Evolutionary conservation across 2,113 vertebrate species (phyloP).

Genomic region (Notothenia rossii): DNA sequence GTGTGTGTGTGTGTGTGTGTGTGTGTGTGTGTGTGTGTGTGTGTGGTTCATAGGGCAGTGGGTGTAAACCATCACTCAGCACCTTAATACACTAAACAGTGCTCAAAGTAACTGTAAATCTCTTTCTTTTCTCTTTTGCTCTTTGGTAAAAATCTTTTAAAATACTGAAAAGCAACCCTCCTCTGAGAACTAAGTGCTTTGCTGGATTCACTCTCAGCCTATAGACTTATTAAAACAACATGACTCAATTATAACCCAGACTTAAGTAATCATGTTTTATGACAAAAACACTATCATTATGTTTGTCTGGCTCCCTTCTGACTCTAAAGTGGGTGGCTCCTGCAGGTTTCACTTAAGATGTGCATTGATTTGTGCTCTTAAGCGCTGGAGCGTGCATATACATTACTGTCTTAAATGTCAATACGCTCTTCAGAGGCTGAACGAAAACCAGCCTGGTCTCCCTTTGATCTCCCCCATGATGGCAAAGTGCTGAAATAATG

Average conservation of each 20-base stretch:
- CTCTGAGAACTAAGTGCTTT: conserved; percentile 54
- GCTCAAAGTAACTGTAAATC: conserved; percentile 46
- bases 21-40: conserved; percentile 15
- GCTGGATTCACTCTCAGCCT: conserved; percentile 48
- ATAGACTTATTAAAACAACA: conserved; percentile 70
- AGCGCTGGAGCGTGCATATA: conserved; percentile 56
- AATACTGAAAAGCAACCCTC: conserved; percentile 4
- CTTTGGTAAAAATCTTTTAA: conserved; percentile 36
- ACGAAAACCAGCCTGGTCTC: conserved; percentile 52
- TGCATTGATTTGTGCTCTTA: conserved; percentile 71
- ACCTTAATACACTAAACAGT: conserved; percentile 28
- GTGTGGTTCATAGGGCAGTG: conserved; percentile 42
- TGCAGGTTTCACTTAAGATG: conserved; percentile 66
- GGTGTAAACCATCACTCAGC: conserved; percentile 64
- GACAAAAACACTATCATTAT: conserved; percentile 65
- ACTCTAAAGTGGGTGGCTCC: conserved; percentile 43
- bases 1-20: too few relatives aligned
- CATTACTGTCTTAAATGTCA: conserved; percentile 70
- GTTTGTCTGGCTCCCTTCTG: conserved; percentile 61
- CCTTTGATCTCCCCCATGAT: conserved; percentile 77
- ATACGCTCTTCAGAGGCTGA: conserved; percentile 50
- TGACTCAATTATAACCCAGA: conserved; percentile 61
- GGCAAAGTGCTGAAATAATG: conserved; percentile 72
- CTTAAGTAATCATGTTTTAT: conserved; percentile 76
- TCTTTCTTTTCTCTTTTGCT: conserved; percentile 20